Percentiles rank a stretch among this genome's conserved stretches.
phyloP scores from a whole-genome alignment of 2,888 invertebrate species.

The Leptinotarsa haldemani region DNA sequence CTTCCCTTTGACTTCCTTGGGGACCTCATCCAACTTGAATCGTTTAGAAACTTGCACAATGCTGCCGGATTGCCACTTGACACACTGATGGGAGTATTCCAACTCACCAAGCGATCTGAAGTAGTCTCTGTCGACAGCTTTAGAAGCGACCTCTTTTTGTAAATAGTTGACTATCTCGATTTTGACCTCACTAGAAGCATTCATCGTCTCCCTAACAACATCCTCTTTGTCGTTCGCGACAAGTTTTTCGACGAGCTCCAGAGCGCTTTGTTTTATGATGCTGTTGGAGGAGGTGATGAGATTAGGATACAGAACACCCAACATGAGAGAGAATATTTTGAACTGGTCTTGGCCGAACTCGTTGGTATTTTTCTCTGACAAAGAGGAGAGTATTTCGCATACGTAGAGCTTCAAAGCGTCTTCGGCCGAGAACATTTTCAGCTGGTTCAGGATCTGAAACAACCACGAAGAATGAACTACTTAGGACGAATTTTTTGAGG shows the following conservation, averaged over 20 bases:
- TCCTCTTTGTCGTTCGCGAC: slow-evolving; percentile 31
- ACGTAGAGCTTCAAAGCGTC: slow-evolving; percentile 35
- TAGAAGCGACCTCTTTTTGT: slow-evolving; percentile 23
- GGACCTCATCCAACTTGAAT: slow-evolving; percentile 23
- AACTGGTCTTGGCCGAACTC: slow-evolving; percentile 32
- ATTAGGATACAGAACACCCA: slow-evolving; percentile 29
- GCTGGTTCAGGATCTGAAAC: slow-evolving; percentile 48
- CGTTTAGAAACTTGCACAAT: slow-evolving; percentile 19
- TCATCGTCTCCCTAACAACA: slow-evolving; percentile 33
- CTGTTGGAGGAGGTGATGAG: slow-evolving; percentile 24
- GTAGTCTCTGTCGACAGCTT: slow-evolving; percentile 31
- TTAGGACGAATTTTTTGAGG: not conserved
- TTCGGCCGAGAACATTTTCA: slow-evolving; percentile 35
- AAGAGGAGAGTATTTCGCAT: slow-evolving; percentile 28
- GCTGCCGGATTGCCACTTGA: slow-evolving; percentile 34
- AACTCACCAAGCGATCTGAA: slow-evolving; percentile 32
- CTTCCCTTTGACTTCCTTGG: not conserved
- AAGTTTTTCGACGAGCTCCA: slow-evolving; percentile 37
- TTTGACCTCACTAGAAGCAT: slow-evolving; percentile 18
- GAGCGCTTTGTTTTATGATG: slow-evolving; percentile 37
- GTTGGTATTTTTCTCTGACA: slow-evolving; percentile 30
- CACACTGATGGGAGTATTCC: slow-evolving; percentile 34
- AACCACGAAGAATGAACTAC: not conserved
- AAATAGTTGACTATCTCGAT: slow-evolving; percentile 32
- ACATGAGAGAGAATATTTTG: slow-evolving; percentile 29